Evolutionary conservation across 2,888 invertebrate genomes (phyloP), one percentile per base, ranked within the genome.

Genomic region (Napeogenes sylphis): DNA sequence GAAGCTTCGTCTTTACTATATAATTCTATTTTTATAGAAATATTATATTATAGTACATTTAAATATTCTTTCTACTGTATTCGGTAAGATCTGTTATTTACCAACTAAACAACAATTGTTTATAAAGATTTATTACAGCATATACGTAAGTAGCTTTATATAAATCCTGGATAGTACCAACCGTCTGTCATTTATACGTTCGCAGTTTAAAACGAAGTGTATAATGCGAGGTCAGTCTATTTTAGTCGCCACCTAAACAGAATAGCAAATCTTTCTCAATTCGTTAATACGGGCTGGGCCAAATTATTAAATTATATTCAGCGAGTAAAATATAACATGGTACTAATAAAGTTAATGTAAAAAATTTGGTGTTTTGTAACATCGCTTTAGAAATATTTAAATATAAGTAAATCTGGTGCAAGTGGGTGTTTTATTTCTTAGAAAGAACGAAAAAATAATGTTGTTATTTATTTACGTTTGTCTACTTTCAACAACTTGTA

Each of bases 161-260:
- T 8, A 30, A 51, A 30, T 51, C 51, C n/a, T 21, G 51, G 51
- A 51, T 51, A 47, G 47, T 14, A 30, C 10, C 30, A 21, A 30
- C 21, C 30, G 30, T 3, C 51, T 51, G 30, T 51, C 51, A 51
- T 51, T 51, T 30, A 10, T 30, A 30, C 51, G 51, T 51, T 51
- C 51, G 3, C 30, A 51, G 21, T 51, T 51, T 51, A 51, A 42
- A 21, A 51, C 30, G 30, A 51, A 30, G 51, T 51, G 12, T 61
- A 55, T 60, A 13, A 55, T 54, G 62, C 66, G 66, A 67, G 66
- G 66, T 64, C 63, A 65, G 46, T 61, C 63, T 67, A 67, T 67
- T 67, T 67, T 65, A 62, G 63, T 58, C 64, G 21, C 56, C 62
- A 59, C 53, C 62, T 45, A 65, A 63, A 61, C 54, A 65, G 38